phyloP scores from a whole-genome alignment of 1,140 invertebrate genomes.

The Bilobella aurantiaca region DNA sequence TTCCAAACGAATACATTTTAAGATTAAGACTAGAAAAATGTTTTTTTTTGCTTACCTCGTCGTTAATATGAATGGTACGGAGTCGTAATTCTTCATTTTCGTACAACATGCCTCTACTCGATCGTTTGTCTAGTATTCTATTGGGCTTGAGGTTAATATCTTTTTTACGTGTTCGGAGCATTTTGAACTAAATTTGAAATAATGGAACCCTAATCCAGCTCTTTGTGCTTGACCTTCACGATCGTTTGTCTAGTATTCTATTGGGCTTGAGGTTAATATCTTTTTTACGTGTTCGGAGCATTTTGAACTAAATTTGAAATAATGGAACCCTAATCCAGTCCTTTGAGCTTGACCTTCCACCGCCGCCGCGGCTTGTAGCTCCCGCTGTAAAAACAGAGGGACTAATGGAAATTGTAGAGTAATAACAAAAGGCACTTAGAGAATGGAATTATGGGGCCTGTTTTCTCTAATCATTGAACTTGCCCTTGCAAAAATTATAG shows the following conservation, averaged over 20 bases:
- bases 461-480: not conserved
- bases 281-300: slow-evolving; percentile 56
- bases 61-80: slow-evolving; percentile 80
- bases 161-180: slow-evolving; percentile 56
- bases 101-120: slow-evolving; percentile 41
- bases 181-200: slow-evolving; percentile 37
- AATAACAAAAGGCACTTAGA: not conserved
- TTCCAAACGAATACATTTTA: not conserved
- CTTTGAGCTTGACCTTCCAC: no score
- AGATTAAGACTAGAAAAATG: not conserved
- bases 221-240: no score
- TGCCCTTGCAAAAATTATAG: not conserved
- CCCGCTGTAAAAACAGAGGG: no score
- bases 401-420: no score
- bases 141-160: slow-evolving; percentile 63
- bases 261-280: slow-evolving; percentile 63
- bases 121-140: slow-evolving; percentile 45
- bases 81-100: slow-evolving; percentile 84
- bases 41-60: slow-evolving; percentile 48
- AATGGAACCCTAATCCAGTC: no score
- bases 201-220: no score
- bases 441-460: not conserved
- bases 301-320: slow-evolving; percentile 37
- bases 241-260: slow-evolving; percentile 45
- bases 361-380: no score